These are phyloP conservation scores for human (Homo sapiens) DNA, from an alignment of 2,113 vertebrate genomes.

Conservation along the genomic window GRCh38 chr12:65167501-65168000, in stretches of 20 bases:
- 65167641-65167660: slow-evolving; percentile 33
- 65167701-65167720: not conserved
- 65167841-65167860: not conserved
- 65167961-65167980: no score
- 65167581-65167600: not conserved
- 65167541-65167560: not conserved
- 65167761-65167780: slow-evolving; percentile 13
- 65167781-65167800: slow-evolving; percentile 46
- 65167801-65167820: slow-evolving; percentile 7
- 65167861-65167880: slow-evolving; percentile 9
- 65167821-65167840: not conserved
- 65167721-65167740: not conserved
- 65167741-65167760: not conserved
- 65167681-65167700: not conserved
- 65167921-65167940: not conserved
- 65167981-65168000: no score
- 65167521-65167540: slow-evolving; percentile 18
- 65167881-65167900: slow-evolving; percentile 9
- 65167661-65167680: not conserved
- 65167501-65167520: not conserved
- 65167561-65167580: slow-evolving; percentile 1
- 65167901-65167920: not conserved
- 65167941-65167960: not conserved
- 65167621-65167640: not conserved
- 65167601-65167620: not conserved